Evolutionary conservation across 2,113 vertebrate species (phyloP).

Genomic region (Tauraco erythrolophus): DNA sequence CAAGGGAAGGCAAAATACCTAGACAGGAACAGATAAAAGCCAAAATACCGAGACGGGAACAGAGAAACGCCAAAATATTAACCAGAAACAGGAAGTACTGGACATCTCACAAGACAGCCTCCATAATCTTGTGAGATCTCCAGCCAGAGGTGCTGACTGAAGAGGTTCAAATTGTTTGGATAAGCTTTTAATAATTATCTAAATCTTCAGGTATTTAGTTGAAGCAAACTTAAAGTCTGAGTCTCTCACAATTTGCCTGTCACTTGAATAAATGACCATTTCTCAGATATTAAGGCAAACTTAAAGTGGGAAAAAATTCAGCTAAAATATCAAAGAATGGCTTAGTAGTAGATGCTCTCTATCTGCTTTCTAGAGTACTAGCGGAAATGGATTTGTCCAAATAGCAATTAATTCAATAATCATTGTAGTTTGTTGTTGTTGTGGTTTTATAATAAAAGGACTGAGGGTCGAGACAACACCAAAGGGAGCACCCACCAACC

Average conservation of each 20-base stretch:
- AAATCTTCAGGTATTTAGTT: slow-evolving; percentile 35
- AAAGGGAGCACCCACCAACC: too few relatives aligned
- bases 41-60: slow-evolving; percentile 61
- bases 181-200: slow-evolving; percentile 21
- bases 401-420: not conserved
- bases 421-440: not conserved
- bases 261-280: not conserved
- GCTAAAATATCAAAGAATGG: not conserved
- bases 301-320: not conserved
- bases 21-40: slow-evolving; percentile 64
- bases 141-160: slow-evolving; percentile 9
- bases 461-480: too few relatives aligned
- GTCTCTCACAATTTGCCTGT: not conserved
- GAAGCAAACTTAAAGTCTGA: not conserved
- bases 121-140: slow-evolving; percentile 41
- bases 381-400: not conserved
- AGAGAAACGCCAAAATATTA: slow-evolving; percentile 61
- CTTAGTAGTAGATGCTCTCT: not conserved
- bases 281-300: not conserved
- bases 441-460: too few relatives aligned
- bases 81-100: slow-evolving; percentile 53
- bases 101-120: slow-evolving; percentile 33
- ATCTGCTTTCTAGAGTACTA: not conserved
- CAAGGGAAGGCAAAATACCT: slow-evolving; percentile 64
- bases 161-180: slow-evolving; percentile 38